Base-by-base conservation (phyloP, 2,888 invertebrate genomes). In the Harpalus rubripes region DNA sequence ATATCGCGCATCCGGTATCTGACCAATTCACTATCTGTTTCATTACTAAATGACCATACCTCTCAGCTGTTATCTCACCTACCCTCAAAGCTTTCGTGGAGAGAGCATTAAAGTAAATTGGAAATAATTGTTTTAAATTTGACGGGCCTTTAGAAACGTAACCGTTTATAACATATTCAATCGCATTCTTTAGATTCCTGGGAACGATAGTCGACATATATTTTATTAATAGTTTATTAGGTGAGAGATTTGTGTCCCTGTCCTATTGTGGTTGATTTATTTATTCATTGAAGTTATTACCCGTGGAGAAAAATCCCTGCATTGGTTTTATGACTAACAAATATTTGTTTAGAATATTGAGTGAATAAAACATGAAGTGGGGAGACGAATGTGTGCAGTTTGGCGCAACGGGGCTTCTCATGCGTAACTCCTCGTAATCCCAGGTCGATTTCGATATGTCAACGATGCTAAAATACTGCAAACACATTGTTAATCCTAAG, bases 401-500 rank as follows among this genome's bases (percentile, higher is more conserved):
- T 10, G 41, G 72, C 44, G 44, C 56, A 52, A 15, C 41, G 18
- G 74, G 52, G 10, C 12, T 18, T 72, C 52, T 74, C 44, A 74
- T 74, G 74, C 74, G 56, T 74, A 74, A 74, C 52, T 15, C 74
- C 74, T 12, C 18, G 83, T 83, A 83, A 83, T 83, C 83, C 82
- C 83, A 59, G 65, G 61, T 63, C 83, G 76, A 76, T 83, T 83
- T 83, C 83, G 83, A 83, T 83, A 83, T 83, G 83, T 83, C 83
- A 83, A 76, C 83, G 59, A 83, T 72, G 83, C 59, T 83, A 83
- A 83, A 83, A 83, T 83, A 83, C 83, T 74, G 83, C 83, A 83
- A 83, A 83, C 83, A 83, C 76, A 83, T 61, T 83, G 83, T 83
- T 83, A 83, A 83, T 83, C 83, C 83, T 61, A 65, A 65, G 65